phyloP scores from a whole-genome alignment of 2,797 vertebrate species.

The Onychomys arenicola region DNA sequence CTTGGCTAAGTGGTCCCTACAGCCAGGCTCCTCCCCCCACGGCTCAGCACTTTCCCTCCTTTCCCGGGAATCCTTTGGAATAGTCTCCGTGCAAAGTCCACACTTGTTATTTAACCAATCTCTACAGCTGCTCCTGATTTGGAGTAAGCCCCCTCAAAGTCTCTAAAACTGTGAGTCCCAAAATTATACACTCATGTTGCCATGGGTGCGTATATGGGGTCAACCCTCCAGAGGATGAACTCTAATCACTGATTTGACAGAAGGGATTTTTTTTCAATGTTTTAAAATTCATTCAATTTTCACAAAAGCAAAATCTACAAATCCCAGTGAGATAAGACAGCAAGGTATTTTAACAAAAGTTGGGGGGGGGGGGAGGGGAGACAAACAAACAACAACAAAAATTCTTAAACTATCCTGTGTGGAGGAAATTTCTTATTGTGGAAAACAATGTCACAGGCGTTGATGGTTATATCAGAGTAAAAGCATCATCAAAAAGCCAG shows the following conservation, averaged over 20 bases:
- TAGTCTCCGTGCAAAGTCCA: neutral
- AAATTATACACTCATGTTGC: neutral
- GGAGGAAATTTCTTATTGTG: neutral
- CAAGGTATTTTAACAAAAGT: constrained; percentile 42
- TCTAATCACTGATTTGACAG: neutral
- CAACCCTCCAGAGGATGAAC: neutral
- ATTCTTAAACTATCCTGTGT: neutral
- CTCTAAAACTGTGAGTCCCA: neutral
- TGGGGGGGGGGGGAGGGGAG: fast-evolving
- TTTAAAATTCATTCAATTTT: constrained; percentile 30
- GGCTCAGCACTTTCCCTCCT: neutral
- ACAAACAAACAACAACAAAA: neutral
- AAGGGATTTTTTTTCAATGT: neutral
- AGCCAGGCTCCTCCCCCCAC: neutral
- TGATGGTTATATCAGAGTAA: neutral
- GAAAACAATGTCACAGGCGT: neutral
- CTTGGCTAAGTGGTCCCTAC: neutral
- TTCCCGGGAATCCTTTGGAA: neutral
- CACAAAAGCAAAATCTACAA: constrained; percentile 29
- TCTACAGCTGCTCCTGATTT: neutral
- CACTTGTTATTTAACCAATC: neutral
- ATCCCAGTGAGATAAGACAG: neutral
- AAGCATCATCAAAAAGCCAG: neutral
- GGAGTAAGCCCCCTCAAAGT: neutral
- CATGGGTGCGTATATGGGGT: neutral